Evolutionary conservation across 2,797 vertebrate genomes (phyloP).

Genomic region (Acanthopagrus latus): DNA sequence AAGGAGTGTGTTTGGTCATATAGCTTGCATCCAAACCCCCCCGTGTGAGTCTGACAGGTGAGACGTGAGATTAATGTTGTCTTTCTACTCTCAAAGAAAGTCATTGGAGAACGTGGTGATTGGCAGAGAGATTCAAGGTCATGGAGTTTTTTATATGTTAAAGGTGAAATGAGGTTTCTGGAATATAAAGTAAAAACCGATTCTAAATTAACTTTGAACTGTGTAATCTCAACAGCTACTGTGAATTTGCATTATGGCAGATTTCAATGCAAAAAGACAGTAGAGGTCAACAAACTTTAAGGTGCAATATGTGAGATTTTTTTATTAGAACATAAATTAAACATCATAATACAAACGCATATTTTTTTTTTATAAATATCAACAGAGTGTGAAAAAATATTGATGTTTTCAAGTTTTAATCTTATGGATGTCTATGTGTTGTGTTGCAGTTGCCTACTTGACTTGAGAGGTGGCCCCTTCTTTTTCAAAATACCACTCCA

Average conservation of each 20-base stretch:
- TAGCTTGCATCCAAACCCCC: slow-evolving; percentile 57
- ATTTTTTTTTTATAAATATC: too few species aligned
- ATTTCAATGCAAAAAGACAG: background rate
- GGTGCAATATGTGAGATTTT: too few species aligned
- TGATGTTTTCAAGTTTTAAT: too few species aligned
- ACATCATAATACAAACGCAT: too few species aligned
- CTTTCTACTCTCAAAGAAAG: slow-evolving; percentile 59
- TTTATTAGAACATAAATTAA: too few species aligned
- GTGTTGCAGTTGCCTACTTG: too few species aligned
- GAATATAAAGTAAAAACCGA: slow-evolving; percentile 40
- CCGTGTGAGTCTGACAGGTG: slow-evolving; percentile 59
- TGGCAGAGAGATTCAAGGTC: slow-evolving; percentile 55
- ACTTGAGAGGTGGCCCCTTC: too few species aligned
- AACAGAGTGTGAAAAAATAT: too few species aligned
- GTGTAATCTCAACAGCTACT: background rate
- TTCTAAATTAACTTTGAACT: slow-evolving; percentile 21
- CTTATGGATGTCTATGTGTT: too few species aligned
- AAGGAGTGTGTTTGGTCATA: slow-evolving; percentile 39
- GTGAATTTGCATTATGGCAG: background rate
- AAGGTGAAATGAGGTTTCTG: slow-evolving; percentile 47
- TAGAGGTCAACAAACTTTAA: slow-evolving; percentile 2
- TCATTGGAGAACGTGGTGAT: slow-evolving; percentile 38
- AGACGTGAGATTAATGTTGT: slow-evolving; percentile 72
- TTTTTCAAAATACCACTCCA: too few species aligned
- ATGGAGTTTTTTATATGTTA: slow-evolving; percentile 28